Evolutionary conservation across 2,888 invertebrate genomes (phyloP), one percentile per base, ranked within the genome.

Genomic region (Eupithecia dodoneata): DNA sequence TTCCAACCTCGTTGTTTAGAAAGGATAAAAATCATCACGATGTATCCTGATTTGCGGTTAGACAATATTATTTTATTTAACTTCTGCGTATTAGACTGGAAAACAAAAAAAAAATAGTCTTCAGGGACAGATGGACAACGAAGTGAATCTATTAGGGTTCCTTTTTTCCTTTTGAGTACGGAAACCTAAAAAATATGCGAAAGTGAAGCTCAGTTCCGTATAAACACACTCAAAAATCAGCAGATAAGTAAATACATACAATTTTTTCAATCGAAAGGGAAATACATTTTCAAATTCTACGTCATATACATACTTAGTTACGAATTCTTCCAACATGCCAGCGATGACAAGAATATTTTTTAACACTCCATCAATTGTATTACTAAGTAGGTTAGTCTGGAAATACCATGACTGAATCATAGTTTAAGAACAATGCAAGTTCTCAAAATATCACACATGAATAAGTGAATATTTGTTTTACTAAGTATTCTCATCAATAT

Each of bases 11-110:
- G 71, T 71, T 79, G 79, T 80, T 81, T 71, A 78, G 82, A 82
- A 81, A 81, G 78, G 79, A 76, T 52, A 72, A 81, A 63, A 59
- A 72, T 73, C 42, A 73, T 79, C 78, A 78, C 73, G 45, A 49
- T 18, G 79, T 76, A 79, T 82, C 76, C 81, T 79, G 66, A 67
- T 81, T 70, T 81, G 83, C 73, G 81, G 83, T 83, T 74, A 49
- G 66, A 73, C 3, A 30, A 72, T 76, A 73, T 52, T 45, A 63
- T 73, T 74, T 73, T 7, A n/a, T 55, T n/a, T n/a, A 9, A 59
- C 55, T 59, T 3, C 7, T 9, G 49, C 2, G n/a, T 18, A 3
- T 18, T 15, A 59, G 59, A 59, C 18, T 10, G 10, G 10, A 10
- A 59, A n/a, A 18, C 18, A 59, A 59, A 18, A 59, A 18, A 52